Evolutionary conservation across 1,140 invertebrate species (phyloP).

Genomic region (Drosophila miranda): DNA sequence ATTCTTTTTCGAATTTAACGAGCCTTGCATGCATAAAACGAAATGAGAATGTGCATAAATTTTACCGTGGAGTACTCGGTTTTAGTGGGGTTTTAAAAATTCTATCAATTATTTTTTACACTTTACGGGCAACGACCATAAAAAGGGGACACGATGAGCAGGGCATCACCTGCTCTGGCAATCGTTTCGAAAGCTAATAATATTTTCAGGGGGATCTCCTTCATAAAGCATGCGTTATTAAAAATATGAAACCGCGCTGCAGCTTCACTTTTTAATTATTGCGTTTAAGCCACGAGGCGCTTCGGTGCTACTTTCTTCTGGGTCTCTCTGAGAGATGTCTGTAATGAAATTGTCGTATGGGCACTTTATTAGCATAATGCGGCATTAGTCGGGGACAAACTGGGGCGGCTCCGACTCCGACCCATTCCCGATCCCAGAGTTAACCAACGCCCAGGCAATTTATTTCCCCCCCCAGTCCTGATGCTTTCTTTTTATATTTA

Average conservation of each 20-base stretch:
- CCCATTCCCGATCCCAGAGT: slow-evolving; percentile 1
- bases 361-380: slow-evolving; percentile 72
- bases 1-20: slow-evolving; percentile 71
- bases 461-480: slow-evolving; percentile 24
- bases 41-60: slow-evolving; percentile 78
- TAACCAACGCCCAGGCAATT: slow-evolving; percentile 50
- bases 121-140: slow-evolving; percentile 58
- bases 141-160: slow-evolving; percentile 31
- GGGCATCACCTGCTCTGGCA: slow-evolving; percentile 33
- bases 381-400: slow-evolving; percentile 30
- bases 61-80: slow-evolving; percentile 37
- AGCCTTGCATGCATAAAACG: slow-evolving; percentile 70
- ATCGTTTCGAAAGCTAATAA: slow-evolving; percentile 30
- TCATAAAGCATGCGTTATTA: slow-evolving; percentile 56
- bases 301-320: too few species aligned
- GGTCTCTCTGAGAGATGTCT: slow-evolving; percentile 10
- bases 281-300: slow-evolving; percentile 34
- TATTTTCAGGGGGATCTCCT: slow-evolving; percentile 16
- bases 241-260: slow-evolving; percentile 26
- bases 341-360: slow-evolving; percentile 74
- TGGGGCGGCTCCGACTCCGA: background rate
- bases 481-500: slow-evolving; percentile 26
- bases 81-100: slow-evolving; percentile 69
- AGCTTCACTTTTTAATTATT: slow-evolving; percentile 66
- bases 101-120: slow-evolving; percentile 75